phyloP scores from a whole-genome alignment of 2,113 vertebrate genomes.

The Tyrannus savana region DNA sequence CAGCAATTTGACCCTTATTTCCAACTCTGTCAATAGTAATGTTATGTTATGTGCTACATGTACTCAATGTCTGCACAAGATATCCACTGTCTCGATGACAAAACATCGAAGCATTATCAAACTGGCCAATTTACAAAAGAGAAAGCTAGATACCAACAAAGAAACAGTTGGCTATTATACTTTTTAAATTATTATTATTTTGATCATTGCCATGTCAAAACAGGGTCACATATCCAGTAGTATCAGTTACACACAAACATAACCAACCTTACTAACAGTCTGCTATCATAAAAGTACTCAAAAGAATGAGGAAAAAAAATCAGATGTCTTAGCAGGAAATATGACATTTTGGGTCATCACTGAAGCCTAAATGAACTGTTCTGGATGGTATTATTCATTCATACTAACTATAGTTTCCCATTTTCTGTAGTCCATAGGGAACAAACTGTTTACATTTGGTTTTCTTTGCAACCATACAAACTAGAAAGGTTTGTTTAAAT shows the following conservation, averaged over 20 bases:
- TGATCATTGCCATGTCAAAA: not conserved
- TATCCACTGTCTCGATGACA: not conserved
- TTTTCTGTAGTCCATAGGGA: not conserved
- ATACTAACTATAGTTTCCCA: not conserved
- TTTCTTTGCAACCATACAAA: slow-evolving; percentile 9
- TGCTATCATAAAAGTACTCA: not conserved
- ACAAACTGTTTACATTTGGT: not conserved
- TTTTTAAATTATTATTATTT: not conserved
- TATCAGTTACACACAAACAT: not conserved
- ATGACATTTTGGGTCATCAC: not conserved
- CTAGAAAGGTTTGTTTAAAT: slow-evolving; percentile 24
- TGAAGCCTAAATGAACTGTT: not conserved
- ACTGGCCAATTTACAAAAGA: not conserved
- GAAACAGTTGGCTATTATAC: not conserved
- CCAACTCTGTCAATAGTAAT: not conserved
- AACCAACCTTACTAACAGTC: not conserved
- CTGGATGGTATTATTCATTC: not conserved
- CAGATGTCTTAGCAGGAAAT: not conserved
- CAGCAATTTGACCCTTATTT: not conserved
- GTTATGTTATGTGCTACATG: not conserved
- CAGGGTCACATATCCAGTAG: not conserved
- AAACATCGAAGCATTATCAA: not conserved
- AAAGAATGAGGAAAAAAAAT: not conserved
- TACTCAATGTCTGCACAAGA: not conserved
- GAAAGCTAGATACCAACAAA: not conserved